Conservation (phyloP, 2,888 invertebrate genomes). For the Macropis europaea region DNA sequence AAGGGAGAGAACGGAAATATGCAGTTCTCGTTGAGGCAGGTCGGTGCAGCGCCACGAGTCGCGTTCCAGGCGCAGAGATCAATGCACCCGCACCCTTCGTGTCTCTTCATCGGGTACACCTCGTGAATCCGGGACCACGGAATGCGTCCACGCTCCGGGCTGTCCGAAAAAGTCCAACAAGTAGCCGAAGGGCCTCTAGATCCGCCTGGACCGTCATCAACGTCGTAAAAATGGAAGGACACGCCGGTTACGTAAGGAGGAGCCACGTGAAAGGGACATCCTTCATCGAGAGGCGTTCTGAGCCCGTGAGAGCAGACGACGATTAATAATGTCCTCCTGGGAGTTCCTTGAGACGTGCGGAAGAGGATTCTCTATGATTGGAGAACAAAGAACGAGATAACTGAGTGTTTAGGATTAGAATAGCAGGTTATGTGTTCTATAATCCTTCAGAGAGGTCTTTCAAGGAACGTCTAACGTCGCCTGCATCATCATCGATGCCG, state of each 20-base stretch:
- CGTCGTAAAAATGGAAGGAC: conserved; percentile 9
- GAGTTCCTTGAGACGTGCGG: too few relatives aligned
- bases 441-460: too few relatives aligned
- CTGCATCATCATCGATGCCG: too few relatives aligned
- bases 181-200: too few relatives aligned
- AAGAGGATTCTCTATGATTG: too few relatives aligned
- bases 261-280: background rate
- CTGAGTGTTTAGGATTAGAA: too few relatives aligned
- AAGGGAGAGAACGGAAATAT: conserved; percentile 56
- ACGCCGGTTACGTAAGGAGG: conserved; percentile 26
- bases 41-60: conserved; percentile 72
- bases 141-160: conserved; percentile 15
- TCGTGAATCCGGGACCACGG: conserved; percentile 33
- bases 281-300: background rate
- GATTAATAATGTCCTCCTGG: too few relatives aligned
- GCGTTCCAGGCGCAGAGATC: conserved; percentile 67
- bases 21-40: conserved; percentile 75
- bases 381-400: too few relatives aligned
- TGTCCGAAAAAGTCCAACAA: background rate
- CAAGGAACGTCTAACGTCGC: too few relatives aligned
- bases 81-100: conserved; percentile 64
- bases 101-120: conserved; percentile 25
- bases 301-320: background rate
- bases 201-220: background rate
- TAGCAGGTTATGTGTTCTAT: too few relatives aligned